Base-by-base conservation (phyloP, 1,140 invertebrate species). In the Drosophila nigromelanica region DNA sequence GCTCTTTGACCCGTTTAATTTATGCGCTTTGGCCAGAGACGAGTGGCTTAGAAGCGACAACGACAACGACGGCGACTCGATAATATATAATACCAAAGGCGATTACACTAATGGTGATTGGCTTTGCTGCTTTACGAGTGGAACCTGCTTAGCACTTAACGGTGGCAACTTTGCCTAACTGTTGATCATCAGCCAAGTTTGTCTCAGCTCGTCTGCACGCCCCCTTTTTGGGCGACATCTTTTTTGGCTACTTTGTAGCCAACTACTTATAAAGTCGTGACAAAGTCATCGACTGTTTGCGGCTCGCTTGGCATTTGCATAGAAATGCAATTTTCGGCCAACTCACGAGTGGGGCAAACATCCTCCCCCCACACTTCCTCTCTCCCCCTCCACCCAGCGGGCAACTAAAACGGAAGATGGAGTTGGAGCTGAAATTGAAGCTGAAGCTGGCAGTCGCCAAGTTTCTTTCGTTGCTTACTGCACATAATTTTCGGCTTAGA, bases 31-130 rank as follows among this genome's bases (percentile, higher is more conserved):
- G 43, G 42, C 42, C 37, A 61, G 42, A 67, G 35, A 24, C 18
- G 40, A 73, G 76, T 66, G 63, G 76, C 80, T 68, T 79, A 73
- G 72, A 14, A 37, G 52, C 37, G 18, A 42, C 33, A 12, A 18
- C 39, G 43, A 48, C 59, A 3, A 58, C 45, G 58, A 68, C 45
- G 39, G 52, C 50, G 52, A 78, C 67, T 43, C 73, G 80, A 86
- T 77, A 80, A 85, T 85, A 74, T 69, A 69, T 81, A 85, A 78
- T 86, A 86, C 81, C 74, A 86, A 86, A 86, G 78, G 70, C 81
- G 81, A 85, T 86, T 87, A 87, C 78, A 87, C 78, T 82, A 86
- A 86, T 86, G 83, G 83, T 87, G 82, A 86, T 86, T 87, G 82
- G 82, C 82, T 87, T 87, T 82, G 77, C 33, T 86, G 78, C 73